Conservation (phyloP, 2,888 invertebrate genomes). For the Hoplodrina ambigua region DNA sequence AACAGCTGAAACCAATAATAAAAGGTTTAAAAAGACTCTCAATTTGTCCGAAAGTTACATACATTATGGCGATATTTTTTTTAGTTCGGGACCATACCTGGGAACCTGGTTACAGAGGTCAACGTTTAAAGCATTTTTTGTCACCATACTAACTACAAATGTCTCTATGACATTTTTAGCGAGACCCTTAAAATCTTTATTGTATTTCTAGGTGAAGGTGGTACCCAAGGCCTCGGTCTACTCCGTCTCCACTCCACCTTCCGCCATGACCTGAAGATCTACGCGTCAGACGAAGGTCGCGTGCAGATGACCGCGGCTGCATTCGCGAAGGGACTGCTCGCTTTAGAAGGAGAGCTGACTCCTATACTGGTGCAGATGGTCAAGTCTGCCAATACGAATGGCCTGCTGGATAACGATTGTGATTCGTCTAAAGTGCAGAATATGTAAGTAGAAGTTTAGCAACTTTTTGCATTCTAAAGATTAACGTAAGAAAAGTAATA, state of each 20-base stretch:
- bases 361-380: conserved; percentile 99
- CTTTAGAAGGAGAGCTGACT: conserved; percentile 99
- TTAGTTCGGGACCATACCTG: no score
- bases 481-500: no score
- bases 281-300: conserved; percentile 99
- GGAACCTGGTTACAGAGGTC: no score
- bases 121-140: no score
- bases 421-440: conserved; percentile 98
- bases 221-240: conserved; percentile 98
- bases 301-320: conserved; percentile 99
- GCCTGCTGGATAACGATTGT: conserved; percentile 99
- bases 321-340: conserved; percentile 99
- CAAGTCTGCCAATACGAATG: conserved; percentile 99
- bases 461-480: not conserved
- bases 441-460: conserved; percentile 92
- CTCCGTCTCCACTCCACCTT: conserved; percentile 98
- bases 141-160: no score
- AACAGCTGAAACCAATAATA: no score
- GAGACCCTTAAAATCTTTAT: not conserved
- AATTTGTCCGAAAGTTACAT: no score
- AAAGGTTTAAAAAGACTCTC: no score
- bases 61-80: no score
- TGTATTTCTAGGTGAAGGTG: conserved; percentile 92
- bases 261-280: conserved; percentile 99
- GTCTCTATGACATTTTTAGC: no score